Evolutionary conservation across 2,888 invertebrate genomes (phyloP), one percentile per base, ranked within the genome.

Genomic region (Meteorus cinctellus): DNA sequence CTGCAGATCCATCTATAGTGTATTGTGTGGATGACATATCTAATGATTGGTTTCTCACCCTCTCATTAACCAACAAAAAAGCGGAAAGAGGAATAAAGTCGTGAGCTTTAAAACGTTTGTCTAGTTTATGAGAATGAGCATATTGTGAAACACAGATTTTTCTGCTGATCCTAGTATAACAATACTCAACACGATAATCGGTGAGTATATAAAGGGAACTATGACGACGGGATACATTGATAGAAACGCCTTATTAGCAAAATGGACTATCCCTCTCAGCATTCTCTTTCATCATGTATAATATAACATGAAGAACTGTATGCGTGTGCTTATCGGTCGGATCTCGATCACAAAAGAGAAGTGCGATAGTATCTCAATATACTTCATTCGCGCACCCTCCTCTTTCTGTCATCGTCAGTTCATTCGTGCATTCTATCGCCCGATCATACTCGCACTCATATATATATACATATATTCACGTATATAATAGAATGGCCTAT

Each of bases 241-340:
- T 14, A 72, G 80, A 82, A 86, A 80, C 83, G 82, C 82, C 84
- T 84, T 84, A 86, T 86, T 86, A 85, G 81, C 81, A 82, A 84
- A 83, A 85, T 86, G 85, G 84, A 78, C 80, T 74, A 69, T 71
- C 62, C 71, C 76, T 76, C 60, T 51, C 51, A 48, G 24, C 60
- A 16, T 41, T 36, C 27, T 45, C 24, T 63, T 41, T 60, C 41
- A 70, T 31, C 19, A 19, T 31, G 6, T 24, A 62, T 72, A 41
- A 29, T 71, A 24, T 19, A 45, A 76, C 19, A 55, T 55, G 10
- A 5, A 76, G 74, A 75, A 59, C 77, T 75, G 76, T 69, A 79
- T 72, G 81, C 75, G 80, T 81, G 82, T 79, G 80, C 80, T 82
- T 87, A 88, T 88, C 87, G 62, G 63, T 36, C 71, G 75, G 29